Conservation (phyloP, 2,797 vertebrate species). For the Alca torda region DNA sequence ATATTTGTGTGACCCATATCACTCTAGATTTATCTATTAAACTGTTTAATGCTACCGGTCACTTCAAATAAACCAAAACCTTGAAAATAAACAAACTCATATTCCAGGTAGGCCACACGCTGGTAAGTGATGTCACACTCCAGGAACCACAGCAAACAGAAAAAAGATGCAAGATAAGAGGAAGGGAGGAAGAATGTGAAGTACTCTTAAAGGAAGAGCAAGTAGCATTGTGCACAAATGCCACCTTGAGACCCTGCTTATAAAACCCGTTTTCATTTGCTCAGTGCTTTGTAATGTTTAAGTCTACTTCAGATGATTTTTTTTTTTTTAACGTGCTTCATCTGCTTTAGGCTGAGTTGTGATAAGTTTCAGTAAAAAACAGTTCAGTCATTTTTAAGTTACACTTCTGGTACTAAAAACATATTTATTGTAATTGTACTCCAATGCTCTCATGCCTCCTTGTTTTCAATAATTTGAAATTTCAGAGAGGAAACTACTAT, state of each 20-base stretch:
- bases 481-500: neutral
- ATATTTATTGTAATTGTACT: neutral
- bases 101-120: neutral
- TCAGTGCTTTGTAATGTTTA: neutral
- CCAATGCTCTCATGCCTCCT: fast-evolving
- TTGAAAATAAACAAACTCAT: neutral
- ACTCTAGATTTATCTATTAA: neutral
- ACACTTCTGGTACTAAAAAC: neutral
- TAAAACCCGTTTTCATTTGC: neutral
- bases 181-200: neutral
- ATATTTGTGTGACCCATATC: neutral
- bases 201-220: neutral
- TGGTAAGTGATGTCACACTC: neutral
- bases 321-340: neutral
- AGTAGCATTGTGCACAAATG: neutral
- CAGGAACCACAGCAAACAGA: neutral
- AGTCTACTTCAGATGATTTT: neutral
- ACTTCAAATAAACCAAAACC: neutral
- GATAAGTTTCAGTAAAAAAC: neutral
- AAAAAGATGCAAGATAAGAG: neutral
- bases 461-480: neutral
- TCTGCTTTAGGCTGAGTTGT: neutral
- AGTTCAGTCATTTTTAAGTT: neutral
- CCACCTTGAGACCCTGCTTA: neutral
- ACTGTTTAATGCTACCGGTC: neutral